Evolutionary conservation across 2,113 vertebrate species (phyloP), one percentile per base, ranked within the genome.

Genomic region (Athene noctua): DNA sequence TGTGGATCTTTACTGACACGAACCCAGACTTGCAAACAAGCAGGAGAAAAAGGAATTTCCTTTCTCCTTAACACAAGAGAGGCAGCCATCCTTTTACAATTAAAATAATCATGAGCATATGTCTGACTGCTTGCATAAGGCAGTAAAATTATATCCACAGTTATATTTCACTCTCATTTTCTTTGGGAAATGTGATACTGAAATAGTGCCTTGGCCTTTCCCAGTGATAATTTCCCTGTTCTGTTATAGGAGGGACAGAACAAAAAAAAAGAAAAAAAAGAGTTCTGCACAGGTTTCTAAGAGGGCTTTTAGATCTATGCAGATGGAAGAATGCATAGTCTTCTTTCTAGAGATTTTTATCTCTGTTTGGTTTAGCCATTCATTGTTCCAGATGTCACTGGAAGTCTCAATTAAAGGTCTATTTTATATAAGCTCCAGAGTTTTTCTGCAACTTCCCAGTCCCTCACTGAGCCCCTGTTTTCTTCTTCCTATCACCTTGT

Each of bases 61-160:
- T 88, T 95, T 92, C 62, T 77, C 46, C 66, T 85, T 82, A 77
- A 66, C 32, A 75, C 1, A 2, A 88, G 80, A 79, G 40, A 95
- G 49, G 42, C 84, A 89, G 58, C 21, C 71, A 94, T 72, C 26
- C 62, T 95, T 91, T 80, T 86, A 82, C 78, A 95, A 94, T 92
- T 87, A 94, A 92, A 96, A 91, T 94, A 96, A 92, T 95, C 92
- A 73, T 5, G 11, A 97, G 65, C 89, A 91, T 91, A 92, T 95
- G 91, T 72, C 47, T 86, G 55, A 73, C 75, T 94, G 81, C 86
- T 94, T 89, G 74, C 74, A 73, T 90, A 92, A 93, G 83, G 86
- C 87, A 83, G 72, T 67, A 83, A 91, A 96, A 95, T 92, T 86
- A 86, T 32, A 87, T 81, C 65, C 59, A 92, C 67, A 59, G 92